Evolutionary conservation across 2,113 vertebrate genomes (phyloP), one percentile per base, ranked within the genome.

Genomic region (Dipodomys ordii): DNA sequence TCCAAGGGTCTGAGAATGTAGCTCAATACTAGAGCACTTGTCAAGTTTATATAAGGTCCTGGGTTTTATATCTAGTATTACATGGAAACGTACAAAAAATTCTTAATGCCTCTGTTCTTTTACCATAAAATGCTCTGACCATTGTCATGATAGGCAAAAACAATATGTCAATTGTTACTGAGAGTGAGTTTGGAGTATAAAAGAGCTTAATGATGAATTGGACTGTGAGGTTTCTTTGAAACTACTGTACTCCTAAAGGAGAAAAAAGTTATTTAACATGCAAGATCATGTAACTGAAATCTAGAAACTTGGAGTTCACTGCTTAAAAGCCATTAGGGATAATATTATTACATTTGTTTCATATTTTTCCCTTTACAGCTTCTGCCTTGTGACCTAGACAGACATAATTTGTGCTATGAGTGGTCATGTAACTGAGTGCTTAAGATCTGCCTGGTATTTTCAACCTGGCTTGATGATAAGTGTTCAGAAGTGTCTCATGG

Each of bases 291-390:
- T 20, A 49, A 46, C 68, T 85, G 73, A 92, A 96, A 30, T 91
- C 94, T 87, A 65, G 88, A 97, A 96, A 77, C 78, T 77, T 10
- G 6, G 53, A 78, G 80, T 78, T 81, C 23, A 64, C 60, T 20
- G 39, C 73, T 85, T 89, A 83, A 91, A 93, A 89, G 39, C 64
- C 78, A 86, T 79, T 78, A 72, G 46, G 78, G 23, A 86, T 53
- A 71, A 80, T 79, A 71, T 72, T 79, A 80, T 13, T 68, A 35
- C 64, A 57, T 91, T 81, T 72, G 44, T 12, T 88, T 80, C 32
- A 39, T 90, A 71, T 76, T 88, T 85, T 68, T 69, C 39, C n/a
- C 32, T 91, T 69, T 64, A 64, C 19, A 80, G 67, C 7, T 64
- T 30, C n/a, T 69, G 30, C 72, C 68, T 92, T 76, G 15, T 62